Base-by-base conservation (phyloP, 2,797 vertebrate species). In the Microctenopoma stevenorrisi region DNA sequence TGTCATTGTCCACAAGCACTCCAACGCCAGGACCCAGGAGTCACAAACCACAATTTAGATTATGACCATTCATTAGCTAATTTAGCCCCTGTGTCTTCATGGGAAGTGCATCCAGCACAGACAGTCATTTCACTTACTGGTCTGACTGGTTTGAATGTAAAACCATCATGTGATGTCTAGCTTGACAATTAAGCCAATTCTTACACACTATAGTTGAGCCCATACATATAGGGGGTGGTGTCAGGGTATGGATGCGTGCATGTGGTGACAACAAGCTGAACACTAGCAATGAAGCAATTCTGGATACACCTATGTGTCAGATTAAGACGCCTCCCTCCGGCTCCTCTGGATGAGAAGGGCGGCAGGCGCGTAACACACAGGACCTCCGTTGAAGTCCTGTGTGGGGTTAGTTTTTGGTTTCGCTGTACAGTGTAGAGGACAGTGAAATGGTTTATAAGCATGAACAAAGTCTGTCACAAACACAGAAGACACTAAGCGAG, bases 1-100 rank as follows among this genome's bases (percentile, higher is more conserved):
- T 82, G 84, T 86, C 91, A 93, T 93, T 95, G 92, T 94, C 89
- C 53, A 42, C 68, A 68, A 55, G 66, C 67, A 68, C 86, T 76
- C 86, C 86, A 81, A 86, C 48, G 57, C 70, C 76, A 84, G 76
- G 86, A 61, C 74, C 83, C 81, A 68, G 55, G 87, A 91, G 88
- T 89, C 91, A 90, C 70, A 53, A 59, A 88, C 84, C 74, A 68
- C 87, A 87, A 89, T 92, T 92, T 89, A 74, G 80, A 89, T 90
- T 79, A 87, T 84, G 82, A 84, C 73, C 76, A 84, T 88, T 81
- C 86, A 89, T 92, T 92, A 90, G 84, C 79, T 80, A 86, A 92
- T 91, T 92, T 88, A 79, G 68, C 62, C 64, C 48, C 64, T 82
- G 40, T 87, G 82, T 86, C 58, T 85, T 77, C 66, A 84, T 85